Evolutionary conservation across 2,888 invertebrate species (phyloP), one percentile per base, ranked within the genome.

Genomic region (Drosophila eohydei): DNA sequence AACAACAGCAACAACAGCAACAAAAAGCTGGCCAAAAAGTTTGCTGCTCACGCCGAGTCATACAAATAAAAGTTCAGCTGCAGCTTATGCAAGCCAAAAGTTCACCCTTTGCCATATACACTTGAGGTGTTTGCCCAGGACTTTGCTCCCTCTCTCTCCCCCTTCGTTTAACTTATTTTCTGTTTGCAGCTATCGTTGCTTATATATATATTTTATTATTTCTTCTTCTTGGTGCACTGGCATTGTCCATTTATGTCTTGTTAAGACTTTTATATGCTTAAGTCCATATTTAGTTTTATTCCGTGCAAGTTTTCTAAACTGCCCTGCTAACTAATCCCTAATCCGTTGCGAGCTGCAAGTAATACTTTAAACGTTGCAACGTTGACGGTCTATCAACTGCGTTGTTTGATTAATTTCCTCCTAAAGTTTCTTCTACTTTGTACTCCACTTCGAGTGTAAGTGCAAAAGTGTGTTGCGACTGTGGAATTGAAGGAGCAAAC

Each of bases 181-280:
- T 74, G 58, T 82, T 73, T 80, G 43, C 55, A 62, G 65, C 71
- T 83, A 77, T 83, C 55, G 40, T 72, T 72, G 59, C 55, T 56
- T 64, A 28, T 46, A 28, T 44, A 44, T 7, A 44, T 46, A n/a
- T 36, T 54, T 63, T 59, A 16, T 16, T 34, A 36, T 26, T 36
- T 26, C 36, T 26, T 9, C 51, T 26, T 36, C 21, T 50, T 48
- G 21, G 61, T 60, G 48, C 28, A 14, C 46, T 48, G 28, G 51
- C 50, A 60, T 67, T 74, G 77, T 85, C 71, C 88, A 85, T 85
- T 86, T 89, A 86, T 86, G 83, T 89, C 86, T 89, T 86, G 86
- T 89, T 86, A 86, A 83, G 86, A 88, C 81, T 86, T 86, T 86
- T 85, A 88, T 89, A 79, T 77, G 86, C 74, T 89, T 71, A 79